Percentiles rank a stretch among this genome's conserved stretches.
These are phyloP conservation scores for Semicossyphus pulcher DNA, from an alignment of 2,113 vertebrate species.

Conservation along the genomic window DNA sequence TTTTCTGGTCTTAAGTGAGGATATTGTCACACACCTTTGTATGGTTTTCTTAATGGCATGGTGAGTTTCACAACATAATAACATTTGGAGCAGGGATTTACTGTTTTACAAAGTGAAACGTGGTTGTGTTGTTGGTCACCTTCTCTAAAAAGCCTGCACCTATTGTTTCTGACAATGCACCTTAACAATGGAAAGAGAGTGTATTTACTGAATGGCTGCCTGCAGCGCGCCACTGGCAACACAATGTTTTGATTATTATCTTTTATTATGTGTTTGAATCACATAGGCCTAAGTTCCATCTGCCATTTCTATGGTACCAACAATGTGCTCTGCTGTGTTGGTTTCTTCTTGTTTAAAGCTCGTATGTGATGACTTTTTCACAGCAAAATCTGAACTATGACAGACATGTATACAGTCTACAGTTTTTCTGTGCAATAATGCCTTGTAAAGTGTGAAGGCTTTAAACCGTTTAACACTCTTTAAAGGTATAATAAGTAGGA, in stretches of 20 bases:
- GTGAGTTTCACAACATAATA: constrained; percentile 31
- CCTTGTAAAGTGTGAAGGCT: not conserved
- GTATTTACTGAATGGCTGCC: constrained; percentile 14
- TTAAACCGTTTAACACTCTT: not conserved
- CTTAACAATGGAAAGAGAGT: constrained; percentile 35
- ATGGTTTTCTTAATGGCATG: constrained; percentile 37
- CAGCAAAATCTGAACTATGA: not conserved
- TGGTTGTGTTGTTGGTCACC: constrained; percentile 44
- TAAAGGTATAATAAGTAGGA: too few species aligned
- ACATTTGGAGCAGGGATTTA: constrained; percentile 18
- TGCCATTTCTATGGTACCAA: constrained; percentile 3
- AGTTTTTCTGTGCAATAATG: not conserved
- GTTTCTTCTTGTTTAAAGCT: not conserved
- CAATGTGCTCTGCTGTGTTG: not conserved
- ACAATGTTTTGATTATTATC: constrained; percentile 38
- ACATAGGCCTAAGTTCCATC: constrained; percentile 7
- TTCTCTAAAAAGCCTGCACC: constrained; percentile 28
- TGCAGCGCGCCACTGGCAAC: constrained; percentile 26
- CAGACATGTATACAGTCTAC: not conserved
- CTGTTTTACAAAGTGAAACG: constrained; percentile 21
- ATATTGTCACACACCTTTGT: constrained; percentile 1
- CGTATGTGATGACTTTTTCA: not conserved
- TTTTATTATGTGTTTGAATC: constrained; percentile 34
- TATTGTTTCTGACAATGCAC: constrained; percentile 45
- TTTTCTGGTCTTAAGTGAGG: constrained; percentile 9